Percentiles rank a stretch among this genome's conserved stretches.
Evolutionary conservation across 2,888 invertebrate species (phyloP).

Genomic region (Exocentrus adspersus): DNA sequence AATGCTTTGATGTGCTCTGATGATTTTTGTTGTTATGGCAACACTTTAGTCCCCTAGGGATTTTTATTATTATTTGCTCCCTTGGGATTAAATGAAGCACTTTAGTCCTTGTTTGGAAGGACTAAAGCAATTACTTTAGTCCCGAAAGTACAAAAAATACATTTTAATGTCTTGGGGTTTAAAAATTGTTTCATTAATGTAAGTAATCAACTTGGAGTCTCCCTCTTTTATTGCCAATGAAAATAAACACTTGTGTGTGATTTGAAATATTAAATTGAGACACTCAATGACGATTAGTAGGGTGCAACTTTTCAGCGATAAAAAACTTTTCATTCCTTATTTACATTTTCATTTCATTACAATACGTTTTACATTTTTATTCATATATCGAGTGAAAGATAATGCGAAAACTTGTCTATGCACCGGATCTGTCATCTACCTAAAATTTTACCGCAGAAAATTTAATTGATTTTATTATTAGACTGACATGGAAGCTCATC

Average conservation of each 20-base stretch:
- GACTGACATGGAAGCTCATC: conserved; percentile 37
- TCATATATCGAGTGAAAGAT: neutral
- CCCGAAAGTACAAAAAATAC: too few relatives aligned
- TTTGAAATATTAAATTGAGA: neutral
- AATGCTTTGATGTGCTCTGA: too few relatives aligned
- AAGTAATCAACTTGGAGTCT: conserved; percentile 18
- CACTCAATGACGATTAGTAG: too few relatives aligned
- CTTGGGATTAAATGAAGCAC: too few relatives aligned
- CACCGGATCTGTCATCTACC: conserved; percentile 36
- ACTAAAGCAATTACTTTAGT: too few relatives aligned
- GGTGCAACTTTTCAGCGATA: too few relatives aligned
- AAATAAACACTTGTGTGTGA: neutral
- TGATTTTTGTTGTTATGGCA: too few relatives aligned
- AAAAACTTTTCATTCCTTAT: too few relatives aligned
- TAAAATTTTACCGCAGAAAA: conserved; percentile 33
- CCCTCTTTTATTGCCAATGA: conserved; percentile 10
- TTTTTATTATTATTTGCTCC: too few relatives aligned
- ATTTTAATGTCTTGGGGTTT: conserved; percentile 27
- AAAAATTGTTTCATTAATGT: conserved; percentile 21
- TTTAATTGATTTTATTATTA: conserved; percentile 44
- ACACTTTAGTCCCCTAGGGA: too few relatives aligned
- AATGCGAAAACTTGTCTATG: neutral
- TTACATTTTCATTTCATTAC: too few relatives aligned
- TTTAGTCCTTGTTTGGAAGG: too few relatives aligned
- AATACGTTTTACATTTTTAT: neutral